phyloP scores from a whole-genome alignment of 2,797 vertebrate species.

The Ficedula albicollis region DNA sequence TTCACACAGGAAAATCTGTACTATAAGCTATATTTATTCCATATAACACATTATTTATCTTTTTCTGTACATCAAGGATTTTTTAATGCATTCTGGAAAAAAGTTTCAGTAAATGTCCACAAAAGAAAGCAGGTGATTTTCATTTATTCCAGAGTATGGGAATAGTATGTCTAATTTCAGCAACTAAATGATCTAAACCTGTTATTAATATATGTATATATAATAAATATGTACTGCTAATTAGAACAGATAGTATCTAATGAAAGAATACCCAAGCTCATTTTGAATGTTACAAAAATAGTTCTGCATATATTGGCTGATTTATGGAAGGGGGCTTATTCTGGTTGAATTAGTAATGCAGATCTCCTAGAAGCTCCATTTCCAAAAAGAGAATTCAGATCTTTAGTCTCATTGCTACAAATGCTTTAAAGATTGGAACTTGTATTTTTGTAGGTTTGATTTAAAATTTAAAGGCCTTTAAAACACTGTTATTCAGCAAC shows the following conservation, averaged over 20 bases:
- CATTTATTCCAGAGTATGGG: background rate
- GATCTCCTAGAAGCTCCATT: background rate
- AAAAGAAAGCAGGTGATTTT: background rate
- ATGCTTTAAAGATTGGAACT: background rate
- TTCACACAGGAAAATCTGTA: background rate
- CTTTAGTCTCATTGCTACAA: background rate
- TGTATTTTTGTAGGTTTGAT: background rate
- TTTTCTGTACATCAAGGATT: background rate
- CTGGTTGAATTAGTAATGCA: background rate
- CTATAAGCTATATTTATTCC: background rate
- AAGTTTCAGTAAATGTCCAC: background rate
- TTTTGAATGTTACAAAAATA: background rate
- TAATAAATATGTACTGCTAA: background rate
- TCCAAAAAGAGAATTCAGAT: background rate
- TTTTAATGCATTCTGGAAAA: background rate
- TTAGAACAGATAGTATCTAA: background rate
- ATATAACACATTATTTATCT: background rate
- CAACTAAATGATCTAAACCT: background rate
- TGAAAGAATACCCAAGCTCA: background rate
- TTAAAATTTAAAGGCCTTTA: background rate
- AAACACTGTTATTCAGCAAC: background rate
- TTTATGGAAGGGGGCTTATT: background rate
- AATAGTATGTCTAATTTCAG: background rate
- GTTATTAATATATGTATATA: background rate
- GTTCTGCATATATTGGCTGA: background rate